Percentiles rank a stretch among this genome's conserved stretches.
Conservation (phyloP, 2,888 invertebrate species). For the Dysmachus trigonus region DNA sequence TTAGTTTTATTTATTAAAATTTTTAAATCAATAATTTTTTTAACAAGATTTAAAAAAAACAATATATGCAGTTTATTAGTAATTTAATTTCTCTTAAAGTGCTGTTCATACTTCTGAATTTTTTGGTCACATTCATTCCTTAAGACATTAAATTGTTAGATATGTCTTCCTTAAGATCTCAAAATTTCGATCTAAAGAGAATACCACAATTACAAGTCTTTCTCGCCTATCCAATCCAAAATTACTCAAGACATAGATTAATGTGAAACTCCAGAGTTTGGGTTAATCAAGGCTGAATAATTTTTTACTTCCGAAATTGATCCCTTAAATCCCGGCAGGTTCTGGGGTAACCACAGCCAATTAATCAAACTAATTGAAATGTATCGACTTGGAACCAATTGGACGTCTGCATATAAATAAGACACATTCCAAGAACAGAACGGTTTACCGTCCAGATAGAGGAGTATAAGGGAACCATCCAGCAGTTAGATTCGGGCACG, state of each 20-base stretch:
- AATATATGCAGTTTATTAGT: too few species aligned
- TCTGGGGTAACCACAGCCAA: constrained; percentile 40
- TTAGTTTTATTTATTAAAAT: too few species aligned
- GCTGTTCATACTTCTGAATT: too few species aligned
- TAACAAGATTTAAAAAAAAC: too few species aligned
- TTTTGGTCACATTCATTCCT: too few species aligned
- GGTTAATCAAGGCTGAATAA: neutral
- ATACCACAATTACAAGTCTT: neutral
- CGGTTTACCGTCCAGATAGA: neutral
- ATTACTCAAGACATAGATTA: neutral
- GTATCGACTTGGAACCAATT: constrained; percentile 50
- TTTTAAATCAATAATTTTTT: too few species aligned
- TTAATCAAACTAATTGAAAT: constrained; percentile 51
- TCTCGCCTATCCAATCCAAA: neutral
- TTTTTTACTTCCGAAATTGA: neutral
- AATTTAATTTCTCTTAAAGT: too few species aligned
- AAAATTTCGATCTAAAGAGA: neutral
- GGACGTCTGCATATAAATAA: constrained; percentile 47
- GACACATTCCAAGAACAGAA: constrained; percentile 16
- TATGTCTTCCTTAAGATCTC: neutral
- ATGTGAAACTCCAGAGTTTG: neutral
- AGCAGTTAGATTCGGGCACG: neutral
- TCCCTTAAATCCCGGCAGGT: neutral
- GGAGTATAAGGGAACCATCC: neutral
- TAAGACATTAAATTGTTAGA: neutral